Conservation (phyloP, 2,797 vertebrate genomes). For the Sebastes elongatus region DNA sequence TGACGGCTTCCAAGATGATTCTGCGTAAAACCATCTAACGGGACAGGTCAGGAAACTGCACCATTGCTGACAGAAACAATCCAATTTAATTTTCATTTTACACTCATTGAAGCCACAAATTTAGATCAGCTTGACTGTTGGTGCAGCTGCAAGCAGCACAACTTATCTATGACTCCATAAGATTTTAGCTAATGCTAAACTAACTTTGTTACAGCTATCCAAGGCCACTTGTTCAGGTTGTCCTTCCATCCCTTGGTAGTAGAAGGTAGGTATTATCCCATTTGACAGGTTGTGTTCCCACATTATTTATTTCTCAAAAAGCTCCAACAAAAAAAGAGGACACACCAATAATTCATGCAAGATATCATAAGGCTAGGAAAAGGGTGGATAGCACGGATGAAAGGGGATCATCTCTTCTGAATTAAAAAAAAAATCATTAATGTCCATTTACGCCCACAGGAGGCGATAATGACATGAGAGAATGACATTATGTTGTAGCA, state of each 20-base stretch:
- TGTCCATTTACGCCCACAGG: constrained; percentile 19
- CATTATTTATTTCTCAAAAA: constrained; percentile 2
- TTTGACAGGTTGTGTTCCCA: constrained; percentile 15
- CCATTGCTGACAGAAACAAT: neutral
- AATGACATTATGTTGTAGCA: constrained; percentile 43
- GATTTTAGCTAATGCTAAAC: neutral
- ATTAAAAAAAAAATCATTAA: constrained; percentile 28
- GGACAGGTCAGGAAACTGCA: neutral
- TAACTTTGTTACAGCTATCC: neutral
- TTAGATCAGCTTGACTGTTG: neutral
- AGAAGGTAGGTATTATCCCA: neutral
- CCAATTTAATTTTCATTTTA: neutral
- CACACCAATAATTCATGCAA: constrained; percentile 5
- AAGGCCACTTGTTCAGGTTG: neutral
- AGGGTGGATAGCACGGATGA: constrained; percentile 21
- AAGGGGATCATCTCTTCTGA: constrained; percentile 20
- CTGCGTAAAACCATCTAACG: too few relatives aligned
- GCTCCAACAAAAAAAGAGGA: neutral
- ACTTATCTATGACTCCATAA: neutral
- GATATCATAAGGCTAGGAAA: constrained; percentile 3
- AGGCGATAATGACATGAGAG: constrained; percentile 46
- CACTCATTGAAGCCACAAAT: neutral
- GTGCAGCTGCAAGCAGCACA: neutral
- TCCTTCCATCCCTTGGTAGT: neutral
- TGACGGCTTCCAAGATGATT: too few relatives aligned